Evolutionary conservation across 1,140 invertebrate genomes (phyloP).

Genomic region (Limonius californicus): DNA sequence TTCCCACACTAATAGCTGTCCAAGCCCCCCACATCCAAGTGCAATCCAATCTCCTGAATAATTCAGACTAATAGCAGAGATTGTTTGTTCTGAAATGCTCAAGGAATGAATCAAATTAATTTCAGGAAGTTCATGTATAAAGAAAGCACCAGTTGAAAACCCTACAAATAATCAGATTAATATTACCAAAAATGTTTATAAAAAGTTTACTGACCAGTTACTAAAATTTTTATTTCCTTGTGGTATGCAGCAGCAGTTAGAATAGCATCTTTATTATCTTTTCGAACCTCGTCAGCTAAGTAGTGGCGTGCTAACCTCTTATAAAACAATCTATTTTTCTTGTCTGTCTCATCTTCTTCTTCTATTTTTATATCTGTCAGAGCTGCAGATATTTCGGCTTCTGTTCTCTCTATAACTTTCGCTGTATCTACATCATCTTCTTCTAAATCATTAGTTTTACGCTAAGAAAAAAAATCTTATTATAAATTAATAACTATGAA

Average conservation of each 20-base stretch:
- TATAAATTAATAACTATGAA: neutral
- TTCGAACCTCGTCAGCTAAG: constrained; percentile 64
- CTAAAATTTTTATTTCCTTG: constrained; percentile 69
- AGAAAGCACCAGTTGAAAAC: constrained; percentile 79
- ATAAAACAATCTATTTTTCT: constrained; percentile 59
- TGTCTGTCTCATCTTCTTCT: constrained; percentile 39
- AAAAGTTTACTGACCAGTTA: constrained; percentile 54
- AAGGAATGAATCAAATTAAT: constrained; percentile 89
- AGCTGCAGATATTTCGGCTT: constrained; percentile 51
- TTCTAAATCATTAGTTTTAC: constrained; percentile 42
- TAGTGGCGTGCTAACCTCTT: constrained; percentile 68
- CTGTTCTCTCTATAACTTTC: constrained; percentile 47
- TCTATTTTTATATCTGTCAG: constrained; percentile 49
- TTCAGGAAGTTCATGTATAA: constrained; percentile 89
- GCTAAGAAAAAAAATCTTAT: neutral
- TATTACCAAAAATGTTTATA: too few species aligned
- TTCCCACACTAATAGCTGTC: constrained; percentile 95
- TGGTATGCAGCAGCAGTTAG: constrained; percentile 81
- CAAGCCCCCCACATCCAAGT: constrained; percentile 75
- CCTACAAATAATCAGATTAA: constrained; percentile 48
- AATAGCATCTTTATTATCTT: constrained; percentile 55
- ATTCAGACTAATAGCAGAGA: constrained; percentile 80
- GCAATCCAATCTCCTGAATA: constrained; percentile 92
- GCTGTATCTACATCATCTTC: constrained; percentile 58
- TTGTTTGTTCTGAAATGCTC: constrained; percentile 75